These are phyloP conservation scores for Microplitis manilae DNA, from an alignment of 2,888 invertebrate species.

Conservation along the genomic window DNA sequence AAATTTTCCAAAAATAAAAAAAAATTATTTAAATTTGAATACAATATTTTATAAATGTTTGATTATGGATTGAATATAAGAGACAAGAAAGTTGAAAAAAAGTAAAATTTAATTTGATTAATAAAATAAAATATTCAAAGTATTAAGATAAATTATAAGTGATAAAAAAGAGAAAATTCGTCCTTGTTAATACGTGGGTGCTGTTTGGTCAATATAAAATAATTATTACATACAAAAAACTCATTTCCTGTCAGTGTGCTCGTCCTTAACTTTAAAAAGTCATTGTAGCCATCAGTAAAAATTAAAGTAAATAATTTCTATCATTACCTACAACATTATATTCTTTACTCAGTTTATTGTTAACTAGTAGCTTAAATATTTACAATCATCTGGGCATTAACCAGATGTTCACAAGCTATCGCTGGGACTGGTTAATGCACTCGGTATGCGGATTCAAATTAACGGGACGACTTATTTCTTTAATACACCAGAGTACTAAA, in stretches of 20 bases:
- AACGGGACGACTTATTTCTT: constrained; percentile 32
- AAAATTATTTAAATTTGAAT: too few species aligned
- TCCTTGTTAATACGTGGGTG: background rate
- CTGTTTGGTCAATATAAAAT: background rate
- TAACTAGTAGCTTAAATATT: background rate
- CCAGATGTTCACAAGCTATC: background rate
- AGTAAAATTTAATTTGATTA: background rate
- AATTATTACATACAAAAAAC: background rate
- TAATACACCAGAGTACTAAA: background rate
- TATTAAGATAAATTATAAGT: background rate
- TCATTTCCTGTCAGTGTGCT: background rate
- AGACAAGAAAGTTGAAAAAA: background rate
- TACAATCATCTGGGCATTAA: constrained; percentile 1
- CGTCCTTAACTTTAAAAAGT: background rate
- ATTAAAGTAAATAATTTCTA: too few species aligned
- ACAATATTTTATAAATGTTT: too few species aligned
- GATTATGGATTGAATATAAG: too few species aligned
- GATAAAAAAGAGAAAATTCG: constrained; percentile 9
- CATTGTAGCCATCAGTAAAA: background rate
- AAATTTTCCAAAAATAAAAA: too few species aligned
- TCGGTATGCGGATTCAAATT: constrained; percentile 30
- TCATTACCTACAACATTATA: background rate
- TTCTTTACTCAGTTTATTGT: background rate
- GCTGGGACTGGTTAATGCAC: constrained; percentile 19
- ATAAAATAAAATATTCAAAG: background rate